These are phyloP conservation scores for Hiodon alosoides DNA, from an alignment of 2,113 vertebrate species.

Conservation along the genomic window DNA sequence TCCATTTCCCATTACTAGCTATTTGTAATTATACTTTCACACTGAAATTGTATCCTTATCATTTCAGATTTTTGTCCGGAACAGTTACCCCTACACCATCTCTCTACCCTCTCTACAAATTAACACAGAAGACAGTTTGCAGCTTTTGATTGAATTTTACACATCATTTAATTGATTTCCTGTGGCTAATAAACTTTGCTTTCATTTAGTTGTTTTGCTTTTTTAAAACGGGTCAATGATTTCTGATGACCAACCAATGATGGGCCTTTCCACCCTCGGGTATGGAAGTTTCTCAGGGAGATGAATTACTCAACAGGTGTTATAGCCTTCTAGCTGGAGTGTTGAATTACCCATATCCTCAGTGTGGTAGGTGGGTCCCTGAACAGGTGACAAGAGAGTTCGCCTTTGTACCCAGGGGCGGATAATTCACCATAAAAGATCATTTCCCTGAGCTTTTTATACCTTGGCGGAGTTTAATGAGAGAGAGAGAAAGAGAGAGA, in stretches of 20 bases:
- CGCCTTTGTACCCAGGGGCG: background rate
- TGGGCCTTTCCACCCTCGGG: background rate
- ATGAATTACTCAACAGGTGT: background rate
- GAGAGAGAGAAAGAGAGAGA: too few species aligned
- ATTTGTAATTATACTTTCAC: slow-evolving; percentile 6
- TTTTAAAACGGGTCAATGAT: background rate
- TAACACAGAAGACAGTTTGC: too few species aligned
- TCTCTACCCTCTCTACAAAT: too few species aligned
- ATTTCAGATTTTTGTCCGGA: too few species aligned
- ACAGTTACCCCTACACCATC: background rate
- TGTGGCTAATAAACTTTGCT: too few species aligned
- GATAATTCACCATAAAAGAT: too few species aligned
- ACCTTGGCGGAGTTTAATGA: too few species aligned
- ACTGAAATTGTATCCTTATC: background rate
- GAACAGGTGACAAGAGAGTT: background rate
- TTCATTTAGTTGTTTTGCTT: background rate
- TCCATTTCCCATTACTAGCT: slow-evolving; percentile 18
- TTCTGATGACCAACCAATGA: background rate
- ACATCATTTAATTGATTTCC: too few species aligned
- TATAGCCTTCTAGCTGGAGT: background rate
- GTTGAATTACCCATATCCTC: slow-evolving; percentile 1
- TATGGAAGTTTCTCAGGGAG: background rate
- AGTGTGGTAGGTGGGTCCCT: background rate
- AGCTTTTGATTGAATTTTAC: too few species aligned
- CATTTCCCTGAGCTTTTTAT: too few species aligned